These are phyloP conservation scores for Tychaedon coryphoeus DNA, from an alignment of 2,113 vertebrate genomes.

Conservation along the genomic window DNA sequence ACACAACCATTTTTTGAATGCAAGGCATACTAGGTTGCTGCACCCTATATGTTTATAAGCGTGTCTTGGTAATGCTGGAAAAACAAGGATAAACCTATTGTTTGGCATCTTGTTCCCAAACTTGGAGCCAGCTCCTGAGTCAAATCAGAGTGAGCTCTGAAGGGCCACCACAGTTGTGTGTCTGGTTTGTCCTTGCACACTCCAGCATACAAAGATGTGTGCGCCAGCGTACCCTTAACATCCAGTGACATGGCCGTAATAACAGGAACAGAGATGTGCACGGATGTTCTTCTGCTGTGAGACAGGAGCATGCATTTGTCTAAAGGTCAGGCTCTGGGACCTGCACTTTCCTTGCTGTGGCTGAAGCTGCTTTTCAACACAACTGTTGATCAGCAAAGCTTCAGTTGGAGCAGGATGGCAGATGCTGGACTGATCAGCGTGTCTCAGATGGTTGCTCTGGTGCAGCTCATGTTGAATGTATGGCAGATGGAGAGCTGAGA, in stretches of 20 bases:
- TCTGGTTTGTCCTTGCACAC: background rate
- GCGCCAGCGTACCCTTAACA: background rate
- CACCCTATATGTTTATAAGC: background rate
- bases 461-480: background rate
- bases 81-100: background rate
- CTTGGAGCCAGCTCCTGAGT: background rate
- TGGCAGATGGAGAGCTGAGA: background rate
- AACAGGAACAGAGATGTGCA: background rate
- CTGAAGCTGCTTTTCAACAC: background rate
- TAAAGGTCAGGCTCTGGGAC: background rate
- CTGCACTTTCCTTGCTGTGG: background rate
- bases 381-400: background rate
- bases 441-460: background rate
- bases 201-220: fast-evolving
- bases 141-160: background rate
- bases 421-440: background rate
- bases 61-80: background rate
- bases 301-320: background rate
- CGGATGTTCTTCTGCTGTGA: fast-evolving
- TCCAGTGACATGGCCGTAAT: background rate
- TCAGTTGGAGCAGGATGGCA: background rate
- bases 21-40: background rate
- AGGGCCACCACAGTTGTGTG: fast-evolving
- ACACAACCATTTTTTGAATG: background rate
- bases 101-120: background rate